These are phyloP conservation scores for Acomys russatus DNA, from an alignment of 2,797 vertebrate species.

Conservation along the genomic window DNA sequence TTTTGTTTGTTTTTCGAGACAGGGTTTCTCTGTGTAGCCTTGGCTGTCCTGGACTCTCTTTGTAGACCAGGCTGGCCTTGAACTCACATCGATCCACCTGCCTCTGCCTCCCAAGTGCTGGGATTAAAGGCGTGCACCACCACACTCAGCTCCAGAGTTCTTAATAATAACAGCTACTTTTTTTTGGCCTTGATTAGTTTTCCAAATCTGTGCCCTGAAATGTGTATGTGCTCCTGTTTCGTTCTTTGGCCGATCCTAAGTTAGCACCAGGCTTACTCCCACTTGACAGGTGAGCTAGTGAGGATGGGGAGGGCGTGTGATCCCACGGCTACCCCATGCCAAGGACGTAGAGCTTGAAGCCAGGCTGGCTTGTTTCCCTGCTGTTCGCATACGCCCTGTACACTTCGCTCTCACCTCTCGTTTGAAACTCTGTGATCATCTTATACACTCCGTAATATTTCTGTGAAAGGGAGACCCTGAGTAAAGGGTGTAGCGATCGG, in stretches of 20 bases:
- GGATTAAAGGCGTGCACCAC: too few species aligned
- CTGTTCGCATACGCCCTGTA: background rate
- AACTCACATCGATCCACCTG: too few species aligned
- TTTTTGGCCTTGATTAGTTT: conserved; percentile 31
- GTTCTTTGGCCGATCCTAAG: background rate
- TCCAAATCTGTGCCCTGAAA: background rate
- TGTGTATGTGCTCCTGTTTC: background rate
- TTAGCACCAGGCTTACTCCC: background rate
- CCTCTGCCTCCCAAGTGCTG: too few species aligned
- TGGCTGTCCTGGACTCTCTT: too few species aligned
- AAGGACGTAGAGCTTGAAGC: conserved; percentile 37
- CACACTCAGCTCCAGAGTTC: background rate
- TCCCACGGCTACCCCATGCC: background rate
- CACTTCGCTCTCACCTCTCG: background rate
- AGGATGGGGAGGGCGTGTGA: background rate
- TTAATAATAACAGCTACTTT: background rate
- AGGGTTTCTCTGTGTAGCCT: too few species aligned
- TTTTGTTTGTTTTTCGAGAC: too few species aligned
- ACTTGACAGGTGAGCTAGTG: background rate
- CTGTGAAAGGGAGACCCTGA: background rate
- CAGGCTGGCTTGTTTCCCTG: background rate
- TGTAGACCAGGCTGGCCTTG: too few species aligned
- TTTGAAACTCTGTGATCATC: background rate
- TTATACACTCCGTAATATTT: conserved; percentile 4
- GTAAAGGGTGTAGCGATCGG: background rate